phyloP scores from a whole-genome alignment of 2,113 vertebrate species.

The Hiodon alosoides region DNA sequence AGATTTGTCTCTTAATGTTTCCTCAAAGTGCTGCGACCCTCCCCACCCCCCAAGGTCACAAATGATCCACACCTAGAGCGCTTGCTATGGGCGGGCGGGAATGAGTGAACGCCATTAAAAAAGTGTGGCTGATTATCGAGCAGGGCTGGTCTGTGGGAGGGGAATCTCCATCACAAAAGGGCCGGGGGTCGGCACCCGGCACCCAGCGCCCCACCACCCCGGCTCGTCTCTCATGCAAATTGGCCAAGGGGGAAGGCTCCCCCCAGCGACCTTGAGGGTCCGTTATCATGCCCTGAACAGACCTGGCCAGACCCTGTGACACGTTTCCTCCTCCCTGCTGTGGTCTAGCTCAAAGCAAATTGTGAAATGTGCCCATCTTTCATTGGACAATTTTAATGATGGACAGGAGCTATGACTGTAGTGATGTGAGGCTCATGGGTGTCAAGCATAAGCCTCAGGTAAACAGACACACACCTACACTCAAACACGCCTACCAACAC shows the following conservation, averaged over 20 bases:
- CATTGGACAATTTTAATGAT: too few species aligned
- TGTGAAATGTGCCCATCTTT: too few species aligned
- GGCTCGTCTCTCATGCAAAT: slow-evolving; percentile 41
- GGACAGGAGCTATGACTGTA: too few species aligned
- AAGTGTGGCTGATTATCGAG: slow-evolving; percentile 62
- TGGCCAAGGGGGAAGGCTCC: slow-evolving; percentile 16
- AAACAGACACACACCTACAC: too few species aligned
- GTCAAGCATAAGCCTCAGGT: too few species aligned
- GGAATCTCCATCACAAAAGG: slow-evolving; percentile 67
- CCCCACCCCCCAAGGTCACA: slow-evolving; percentile 44
- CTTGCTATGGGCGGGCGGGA: slow-evolving; percentile 59
- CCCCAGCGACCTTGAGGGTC: slow-evolving; percentile 59
- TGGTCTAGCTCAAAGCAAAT: neutral
- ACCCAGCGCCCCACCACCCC: slow-evolving; percentile 34
- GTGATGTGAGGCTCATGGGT: too few species aligned
- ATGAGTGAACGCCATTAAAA: slow-evolving; percentile 63
- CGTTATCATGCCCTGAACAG: slow-evolving; percentile 54
- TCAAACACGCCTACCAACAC: neutral
- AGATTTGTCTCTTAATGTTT: neutral
- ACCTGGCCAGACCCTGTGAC: slow-evolving; percentile 43
- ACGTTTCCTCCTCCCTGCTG: slow-evolving; percentile 37
- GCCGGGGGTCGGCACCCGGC: slow-evolving; percentile 54
- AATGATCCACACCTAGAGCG: slow-evolving; percentile 49
- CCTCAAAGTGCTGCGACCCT: slow-evolving; percentile 4
- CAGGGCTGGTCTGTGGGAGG: slow-evolving; percentile 45